phyloP scores from a whole-genome alignment of 1,140 invertebrate genomes.

The Orius insidiosus region DNA sequence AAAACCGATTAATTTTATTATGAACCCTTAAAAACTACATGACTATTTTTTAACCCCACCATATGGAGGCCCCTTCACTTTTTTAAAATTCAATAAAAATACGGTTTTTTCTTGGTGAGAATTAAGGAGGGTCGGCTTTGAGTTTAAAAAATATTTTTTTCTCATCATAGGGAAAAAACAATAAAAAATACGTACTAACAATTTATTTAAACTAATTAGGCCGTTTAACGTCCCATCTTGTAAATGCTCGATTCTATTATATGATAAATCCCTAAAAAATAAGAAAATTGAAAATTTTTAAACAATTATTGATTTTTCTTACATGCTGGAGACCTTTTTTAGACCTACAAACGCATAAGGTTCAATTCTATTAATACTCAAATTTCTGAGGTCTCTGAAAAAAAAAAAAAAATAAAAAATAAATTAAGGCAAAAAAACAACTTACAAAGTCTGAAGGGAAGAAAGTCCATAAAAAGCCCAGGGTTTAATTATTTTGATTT shows the following conservation, averaged over 20 bases:
- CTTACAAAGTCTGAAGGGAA: constrained; percentile 23
- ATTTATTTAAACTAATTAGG: constrained; percentile 20
- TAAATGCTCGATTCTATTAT: constrained; percentile 24
- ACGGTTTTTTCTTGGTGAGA: too few species aligned
- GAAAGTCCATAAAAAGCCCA: constrained; percentile 24
- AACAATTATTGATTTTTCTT: constrained; percentile 17
- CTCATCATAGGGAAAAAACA: neutral
- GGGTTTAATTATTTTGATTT: constrained; percentile 20
- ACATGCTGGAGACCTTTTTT: constrained; percentile 19
- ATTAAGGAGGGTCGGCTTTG: too few species aligned
- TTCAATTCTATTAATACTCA: constrained; percentile 20
- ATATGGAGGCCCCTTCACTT: too few species aligned
- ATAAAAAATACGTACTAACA: constrained; percentile 21
- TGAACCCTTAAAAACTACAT: too few species aligned
- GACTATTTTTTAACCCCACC: too few species aligned
- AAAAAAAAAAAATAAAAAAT: constrained; percentile 7
- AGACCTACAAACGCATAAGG: constrained; percentile 22
- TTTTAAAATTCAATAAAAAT: too few species aligned
- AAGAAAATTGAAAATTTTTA: neutral
- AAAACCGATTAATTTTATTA: too few species aligned
- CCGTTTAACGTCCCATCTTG: constrained; percentile 27
- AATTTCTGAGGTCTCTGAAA: constrained; percentile 21
- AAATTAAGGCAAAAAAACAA: constrained; percentile 1
- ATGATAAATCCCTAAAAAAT: constrained; percentile 26
- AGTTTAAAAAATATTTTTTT: too few species aligned